These are phyloP conservation scores for Alethe castanea DNA, from an alignment of 2,113 vertebrate genomes.

Conservation along the genomic window DNA sequence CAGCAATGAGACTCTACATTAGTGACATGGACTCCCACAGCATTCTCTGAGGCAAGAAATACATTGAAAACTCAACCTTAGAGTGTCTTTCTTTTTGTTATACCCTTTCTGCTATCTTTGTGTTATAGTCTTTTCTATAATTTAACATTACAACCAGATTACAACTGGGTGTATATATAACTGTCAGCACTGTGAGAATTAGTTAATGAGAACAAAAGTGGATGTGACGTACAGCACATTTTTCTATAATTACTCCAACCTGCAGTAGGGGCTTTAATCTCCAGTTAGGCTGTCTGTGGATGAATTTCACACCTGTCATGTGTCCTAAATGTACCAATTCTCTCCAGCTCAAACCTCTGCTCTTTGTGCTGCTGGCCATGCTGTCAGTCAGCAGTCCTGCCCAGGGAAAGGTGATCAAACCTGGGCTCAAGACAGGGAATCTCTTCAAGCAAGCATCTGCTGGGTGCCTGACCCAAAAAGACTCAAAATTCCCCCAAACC, in stretches of 20 bases:
- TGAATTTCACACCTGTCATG: not conserved
- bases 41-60: not conserved
- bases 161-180: not conserved
- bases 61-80: not conserved
- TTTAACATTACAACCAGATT: not conserved
- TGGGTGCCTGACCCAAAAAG: conserved; percentile 17
- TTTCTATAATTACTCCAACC: not conserved
- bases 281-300: not conserved
- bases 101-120: not conserved
- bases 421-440: not conserved
- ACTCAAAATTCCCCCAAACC: conserved; percentile 40
- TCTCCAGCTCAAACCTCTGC: conserved; percentile 12
- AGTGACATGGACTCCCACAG: not conserved
- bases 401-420: not conserved
- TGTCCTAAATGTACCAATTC: not conserved
- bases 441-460: not conserved
- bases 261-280: not conserved
- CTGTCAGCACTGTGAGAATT: not conserved
- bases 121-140: not conserved
- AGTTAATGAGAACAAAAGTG: not conserved
- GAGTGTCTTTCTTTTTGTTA: not conserved
- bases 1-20: not conserved
- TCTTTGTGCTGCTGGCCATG: conserved; percentile 1
- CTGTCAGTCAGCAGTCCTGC: not conserved
- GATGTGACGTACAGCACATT: fast-evolving